Percentiles rank a stretch among this genome's conserved stretches.
phyloP scores from a whole-genome alignment of 2,797 vertebrate genomes.

The Petrocephalus schoutedeni region DNA sequence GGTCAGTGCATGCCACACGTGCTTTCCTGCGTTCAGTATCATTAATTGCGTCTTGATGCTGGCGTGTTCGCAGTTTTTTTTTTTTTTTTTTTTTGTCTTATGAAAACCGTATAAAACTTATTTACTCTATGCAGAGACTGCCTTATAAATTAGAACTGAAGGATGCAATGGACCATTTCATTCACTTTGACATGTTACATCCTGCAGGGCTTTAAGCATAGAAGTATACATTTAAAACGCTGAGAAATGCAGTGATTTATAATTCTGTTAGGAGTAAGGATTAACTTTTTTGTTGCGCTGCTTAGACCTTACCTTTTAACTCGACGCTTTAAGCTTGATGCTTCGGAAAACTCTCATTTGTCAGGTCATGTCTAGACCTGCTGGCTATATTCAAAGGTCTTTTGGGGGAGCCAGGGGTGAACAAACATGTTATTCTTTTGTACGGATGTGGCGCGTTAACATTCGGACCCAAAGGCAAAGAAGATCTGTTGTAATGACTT shows the following conservation, averaged over 20 bases:
- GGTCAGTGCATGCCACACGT: not conserved
- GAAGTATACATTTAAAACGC: not conserved
- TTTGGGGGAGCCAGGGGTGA: not conserved
- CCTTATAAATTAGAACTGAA: not conserved
- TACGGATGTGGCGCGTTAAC: not conserved
- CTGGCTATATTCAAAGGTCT: conserved; percentile 20
- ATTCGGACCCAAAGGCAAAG: not conserved
- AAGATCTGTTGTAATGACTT: not conserved
- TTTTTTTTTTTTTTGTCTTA: not conserved
- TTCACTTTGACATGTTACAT: not conserved
- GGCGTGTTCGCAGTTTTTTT: not conserved
- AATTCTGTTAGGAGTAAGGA: not conserved
- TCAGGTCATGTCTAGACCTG: conserved; percentile 43
- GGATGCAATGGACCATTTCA: not conserved
- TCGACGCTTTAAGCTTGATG: not conserved
- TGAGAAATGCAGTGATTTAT: not conserved
- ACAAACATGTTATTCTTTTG: not conserved
- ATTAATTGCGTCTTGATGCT: not conserved
- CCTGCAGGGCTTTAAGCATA: not conserved
- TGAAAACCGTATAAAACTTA: not conserved
- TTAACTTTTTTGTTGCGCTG: not conserved
- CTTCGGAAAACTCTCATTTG: conserved; percentile 4
- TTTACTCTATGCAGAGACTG: not conserved
- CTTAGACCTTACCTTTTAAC: not conserved
- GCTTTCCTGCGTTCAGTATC: not conserved